phyloP scores from a whole-genome alignment of 2,888 invertebrate genomes.

The Penaeus monodon region DNA sequence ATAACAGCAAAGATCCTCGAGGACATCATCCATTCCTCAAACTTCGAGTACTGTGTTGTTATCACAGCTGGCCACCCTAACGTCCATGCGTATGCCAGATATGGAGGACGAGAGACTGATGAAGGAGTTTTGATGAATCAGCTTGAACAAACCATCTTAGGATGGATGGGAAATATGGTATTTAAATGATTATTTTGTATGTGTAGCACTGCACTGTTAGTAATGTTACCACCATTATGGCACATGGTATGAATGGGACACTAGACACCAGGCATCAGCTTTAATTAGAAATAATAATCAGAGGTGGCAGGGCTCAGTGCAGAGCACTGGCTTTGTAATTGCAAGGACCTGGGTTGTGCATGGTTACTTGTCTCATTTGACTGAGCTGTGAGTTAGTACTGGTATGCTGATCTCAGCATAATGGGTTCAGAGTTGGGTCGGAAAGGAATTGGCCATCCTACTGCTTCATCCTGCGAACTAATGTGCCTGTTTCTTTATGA shows the following conservation, averaged over 20 bases:
- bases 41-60: conserved; percentile 76
- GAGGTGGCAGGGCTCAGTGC: too few species aligned
- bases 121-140: conserved; percentile 68
- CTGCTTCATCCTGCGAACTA: too few species aligned
- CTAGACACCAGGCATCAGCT: too few species aligned
- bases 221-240: neutral
- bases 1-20: conserved; percentile 75
- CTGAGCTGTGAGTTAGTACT: too few species aligned
- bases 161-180: conserved; percentile 77
- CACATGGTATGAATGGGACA: neutral
- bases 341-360: too few species aligned
- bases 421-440: too few species aligned
- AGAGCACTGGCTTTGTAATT: too few species aligned
- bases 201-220: neutral
- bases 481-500: too few species aligned
- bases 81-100: conserved; percentile 73
- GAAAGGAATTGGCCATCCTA: too few species aligned
- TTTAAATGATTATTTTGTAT: conserved; percentile 15
- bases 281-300: too few species aligned
- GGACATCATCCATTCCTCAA: conserved; percentile 76
- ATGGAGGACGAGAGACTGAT: conserved; percentile 69
- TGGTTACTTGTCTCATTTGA: too few species aligned
- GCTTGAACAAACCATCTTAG: conserved; percentile 71
- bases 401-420: too few species aligned
- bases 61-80: conserved; percentile 75